Base-by-base conservation (phyloP, 2,888 invertebrate species). In the Conomelus anceps region DNA sequence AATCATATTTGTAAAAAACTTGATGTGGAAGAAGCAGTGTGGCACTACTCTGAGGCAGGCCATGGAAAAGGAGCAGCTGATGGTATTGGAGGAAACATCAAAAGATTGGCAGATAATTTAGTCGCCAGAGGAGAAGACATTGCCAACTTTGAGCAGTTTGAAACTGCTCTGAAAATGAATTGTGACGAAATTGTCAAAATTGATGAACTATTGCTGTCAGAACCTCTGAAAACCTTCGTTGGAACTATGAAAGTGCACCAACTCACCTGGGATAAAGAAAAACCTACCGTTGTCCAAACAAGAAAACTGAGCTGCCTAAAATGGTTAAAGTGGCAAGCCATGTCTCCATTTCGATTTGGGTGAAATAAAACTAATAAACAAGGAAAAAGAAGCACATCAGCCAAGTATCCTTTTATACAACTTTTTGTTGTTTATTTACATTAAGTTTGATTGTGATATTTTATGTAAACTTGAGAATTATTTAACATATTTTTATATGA, bases 61-160 rank as follows among this genome's bases (percentile, higher is more conserved):
- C 92, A 92, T 89, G 92, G 92, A 3, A 92, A 92, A 89, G 92
- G 92, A 24, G 92, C 92, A 87, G 92, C 92, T 4, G 92, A 92
- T 92, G 92, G 92, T 89, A 90, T 93, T 88, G 92, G 92, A 17
- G 92, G 91, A 23, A 91, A 91, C 6, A 92, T 92, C 89, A 93
- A 93, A 89, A 89, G 92, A 91, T 92, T 92, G n/a, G 92, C 92
- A 87, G 92, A 93, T 90, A 22, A 23, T n/a, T 22, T 85, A 22
- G 85, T 85, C 23, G 23, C 23, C 22, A 85, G 22, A 22, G 85
- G 85, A 85, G 23, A 17, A 22, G 85, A 85, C 22, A 22, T 85
- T 17, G 85, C n/a, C 22, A 85, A 85, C 23, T 85, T 85, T 85
- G 85, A 13, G 23, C 85, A 85, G 23, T 22, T 85, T 85, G 85